Percentiles rank a stretch among this genome's conserved stretches.
Conservation (phyloP, 2,888 invertebrate species). For the Aspidiotus rigidus region DNA sequence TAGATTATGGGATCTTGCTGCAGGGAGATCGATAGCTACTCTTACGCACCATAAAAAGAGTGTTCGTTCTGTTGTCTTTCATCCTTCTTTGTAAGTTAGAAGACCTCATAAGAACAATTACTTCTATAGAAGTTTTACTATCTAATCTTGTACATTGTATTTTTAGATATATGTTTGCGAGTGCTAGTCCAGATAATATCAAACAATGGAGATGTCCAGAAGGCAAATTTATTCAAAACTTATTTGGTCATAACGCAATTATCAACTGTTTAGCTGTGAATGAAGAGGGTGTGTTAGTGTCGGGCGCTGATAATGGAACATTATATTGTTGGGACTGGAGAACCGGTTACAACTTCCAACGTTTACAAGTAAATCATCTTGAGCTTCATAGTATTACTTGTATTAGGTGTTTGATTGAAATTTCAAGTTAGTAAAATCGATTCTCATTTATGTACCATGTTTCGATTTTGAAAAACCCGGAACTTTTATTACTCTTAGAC, state of each 20-base stretch:
- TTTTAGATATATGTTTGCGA: constrained; percentile 80
- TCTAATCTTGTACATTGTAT: constrained; percentile 12
- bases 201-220: constrained; percentile 99
- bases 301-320: constrained; percentile 96
- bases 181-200: constrained; percentile 96
- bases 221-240: constrained; percentile 91
- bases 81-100: constrained; percentile 57
- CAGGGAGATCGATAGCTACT: constrained; percentile 86
- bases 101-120: neutral
- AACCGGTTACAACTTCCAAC: constrained; percentile 97
- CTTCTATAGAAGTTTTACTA: neutral
- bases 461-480: too few species aligned
- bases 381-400: too few species aligned
- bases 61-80: constrained; percentile 66
- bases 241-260: constrained; percentile 94
- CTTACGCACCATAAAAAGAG: constrained; percentile 98
- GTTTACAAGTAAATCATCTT: constrained; percentile 53
- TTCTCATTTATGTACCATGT: too few species aligned
- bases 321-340: constrained; percentile 98
- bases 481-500: too few species aligned
- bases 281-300: constrained; percentile 88
- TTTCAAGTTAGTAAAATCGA: too few species aligned
- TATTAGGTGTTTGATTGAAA: too few species aligned
- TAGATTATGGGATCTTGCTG: constrained; percentile 93
- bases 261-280: constrained; percentile 94